Evolutionary conservation across 2,888 invertebrate species (phyloP), one percentile per base, ranked within the genome.

Genomic region (Trichogramma dendrolimi): DNA sequence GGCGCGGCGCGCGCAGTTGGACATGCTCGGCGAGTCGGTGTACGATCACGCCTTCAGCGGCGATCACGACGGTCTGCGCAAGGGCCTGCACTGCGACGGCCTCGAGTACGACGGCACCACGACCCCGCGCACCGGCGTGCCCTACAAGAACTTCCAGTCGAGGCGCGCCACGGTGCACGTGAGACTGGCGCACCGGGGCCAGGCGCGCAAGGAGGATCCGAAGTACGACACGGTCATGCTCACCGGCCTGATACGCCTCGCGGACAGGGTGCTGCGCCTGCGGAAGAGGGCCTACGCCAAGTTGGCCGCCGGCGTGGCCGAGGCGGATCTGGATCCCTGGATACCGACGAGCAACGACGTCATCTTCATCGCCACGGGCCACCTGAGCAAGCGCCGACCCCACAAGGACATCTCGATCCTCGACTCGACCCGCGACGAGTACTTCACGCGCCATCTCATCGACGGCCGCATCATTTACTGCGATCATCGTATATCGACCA

Each of bases 391-490:
- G 72, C 90, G 90, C 55, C 85, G 86, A 61, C 83, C 88, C 58
- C 85, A 91, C 55, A 86, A 87, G 43, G 85, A 86, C 70, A 80
- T 86, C 58, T 82, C 83, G 6, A 75, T 88, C 51, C 77, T 88
- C 61, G 88, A 89, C 71, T 85, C 87, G 6, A 85, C 84, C 62
- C 87, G 89, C 69, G 87, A 94, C 72, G 94, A 95, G 78, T 96
- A 95, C 79, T 88, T 91, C 75, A 94, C 94, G 1, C 85, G 94
- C 68, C 95, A 96, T 80, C 83, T 91, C 61, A 86, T 94, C 58
- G 94, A 94, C 81, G 94, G 95, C 0, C 85, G 90, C 53, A 94
- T 96, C 68, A 88, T 94, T 55, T 92, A 90, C 75, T 91, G 92
- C 76, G 96, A 96, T 78, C 94, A 94, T 76, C 87, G 94, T 74